phyloP scores from a whole-genome alignment of 2,113 vertebrate species.

The Seriola aureovittata region DNA sequence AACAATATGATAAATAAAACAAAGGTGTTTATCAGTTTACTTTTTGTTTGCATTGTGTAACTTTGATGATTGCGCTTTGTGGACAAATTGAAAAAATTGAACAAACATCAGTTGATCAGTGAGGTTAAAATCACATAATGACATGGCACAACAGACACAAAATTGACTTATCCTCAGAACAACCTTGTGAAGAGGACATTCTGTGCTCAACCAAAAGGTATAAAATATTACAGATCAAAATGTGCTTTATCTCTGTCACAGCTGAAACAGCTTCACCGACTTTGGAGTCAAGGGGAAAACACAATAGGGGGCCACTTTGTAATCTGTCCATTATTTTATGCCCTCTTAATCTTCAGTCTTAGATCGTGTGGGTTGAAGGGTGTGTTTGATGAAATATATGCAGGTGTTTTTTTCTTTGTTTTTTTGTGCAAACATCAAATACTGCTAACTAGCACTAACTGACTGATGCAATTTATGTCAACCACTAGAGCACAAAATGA shows the following conservation, averaged over 20 bases:
- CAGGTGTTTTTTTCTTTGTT: constrained; percentile 32
- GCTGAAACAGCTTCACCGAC: constrained; percentile 45
- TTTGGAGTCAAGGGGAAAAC: constrained; percentile 57
- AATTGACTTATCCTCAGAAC: constrained; percentile 4
- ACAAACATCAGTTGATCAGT: background rate
- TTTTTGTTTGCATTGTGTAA: background rate
- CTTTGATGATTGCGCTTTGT: background rate
- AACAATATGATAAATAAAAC: background rate
- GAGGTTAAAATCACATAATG: background rate
- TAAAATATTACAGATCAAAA: constrained; percentile 37
- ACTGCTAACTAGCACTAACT: background rate
- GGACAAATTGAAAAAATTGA: background rate
- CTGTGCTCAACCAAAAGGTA: constrained; percentile 24
- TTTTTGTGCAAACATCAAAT: constrained; percentile 10
- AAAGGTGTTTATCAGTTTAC: background rate
- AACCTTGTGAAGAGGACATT: constrained; percentile 43
- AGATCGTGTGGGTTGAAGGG: constrained; percentile 18
- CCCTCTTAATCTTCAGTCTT: constrained; percentile 33
- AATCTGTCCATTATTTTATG: constrained; percentile 38
- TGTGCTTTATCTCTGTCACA: constrained; percentile 42
- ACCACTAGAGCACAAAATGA: background rate
- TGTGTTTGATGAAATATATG: constrained; percentile 18
- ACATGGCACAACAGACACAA: background rate
- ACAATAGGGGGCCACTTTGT: constrained; percentile 40
- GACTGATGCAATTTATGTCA: background rate